Conservation (phyloP, 1,140 invertebrate species). For the Andrena cerasifolii region DNA sequence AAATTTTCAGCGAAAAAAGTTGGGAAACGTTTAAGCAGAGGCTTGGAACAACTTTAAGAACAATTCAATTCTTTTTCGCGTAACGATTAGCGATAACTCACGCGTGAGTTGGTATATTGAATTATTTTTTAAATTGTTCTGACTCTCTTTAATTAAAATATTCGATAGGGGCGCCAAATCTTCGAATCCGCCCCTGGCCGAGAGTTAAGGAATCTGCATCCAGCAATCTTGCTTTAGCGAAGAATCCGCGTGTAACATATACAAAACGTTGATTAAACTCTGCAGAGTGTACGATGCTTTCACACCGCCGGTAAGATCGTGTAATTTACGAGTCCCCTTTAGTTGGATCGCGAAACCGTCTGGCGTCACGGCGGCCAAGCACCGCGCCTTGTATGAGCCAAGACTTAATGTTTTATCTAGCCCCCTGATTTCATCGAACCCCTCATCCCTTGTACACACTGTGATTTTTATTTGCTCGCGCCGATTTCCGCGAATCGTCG, state of each 20-base stretch:
- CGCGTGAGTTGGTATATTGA: too few species aligned
- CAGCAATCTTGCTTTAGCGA: background rate
- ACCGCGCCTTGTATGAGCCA: background rate
- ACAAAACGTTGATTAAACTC: background rate
- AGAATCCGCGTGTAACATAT: background rate
- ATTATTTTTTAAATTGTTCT: too few species aligned
- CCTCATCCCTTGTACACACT: background rate
- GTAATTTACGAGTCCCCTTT: background rate
- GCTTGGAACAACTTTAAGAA: too few species aligned
- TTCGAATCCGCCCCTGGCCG: too few species aligned
- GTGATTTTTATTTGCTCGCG: background rate
- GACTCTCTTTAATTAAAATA: too few species aligned
- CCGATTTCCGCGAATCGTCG: background rate
- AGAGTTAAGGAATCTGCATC: background rate
- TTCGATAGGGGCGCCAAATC: too few species aligned
- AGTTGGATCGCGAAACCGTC: background rate
- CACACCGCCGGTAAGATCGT: conserved; percentile 32
- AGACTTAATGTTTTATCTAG: conserved; percentile 18
- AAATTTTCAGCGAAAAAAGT: too few species aligned
- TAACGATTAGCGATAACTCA: too few species aligned
- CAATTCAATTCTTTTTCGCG: too few species aligned
- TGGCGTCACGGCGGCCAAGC: background rate
- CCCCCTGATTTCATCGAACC: background rate
- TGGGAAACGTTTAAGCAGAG: too few species aligned
- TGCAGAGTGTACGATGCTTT: background rate